A percentile compares a stretch with the other conserved stretches of the same genome.
phyloP scores from a whole-genome alignment of 2,797 vertebrate species.

The Periophthalmus magnuspinnatus region DNA sequence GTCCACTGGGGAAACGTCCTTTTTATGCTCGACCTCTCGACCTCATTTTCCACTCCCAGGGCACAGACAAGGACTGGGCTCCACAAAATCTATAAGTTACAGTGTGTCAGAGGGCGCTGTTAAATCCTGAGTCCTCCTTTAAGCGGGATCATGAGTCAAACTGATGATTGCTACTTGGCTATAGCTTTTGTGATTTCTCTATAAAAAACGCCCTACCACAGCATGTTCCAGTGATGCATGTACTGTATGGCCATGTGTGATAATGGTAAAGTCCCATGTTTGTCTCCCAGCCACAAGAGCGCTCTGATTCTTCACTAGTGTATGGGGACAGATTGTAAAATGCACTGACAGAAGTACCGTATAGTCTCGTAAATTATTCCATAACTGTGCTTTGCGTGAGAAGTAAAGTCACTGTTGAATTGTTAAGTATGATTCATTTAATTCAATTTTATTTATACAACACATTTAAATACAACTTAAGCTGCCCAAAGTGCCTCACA shows the following conservation, averaged over 20 bases:
- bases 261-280: not conserved
- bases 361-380: not conserved
- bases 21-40: constrained; percentile 72
- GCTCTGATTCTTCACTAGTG: not conserved
- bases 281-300: not conserved
- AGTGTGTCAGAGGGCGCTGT: constrained; percentile 8
- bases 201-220: constrained; percentile 19
- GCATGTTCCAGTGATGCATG: not conserved
- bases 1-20: constrained; percentile 69
- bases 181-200: constrained; percentile 14
- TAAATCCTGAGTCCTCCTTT: constrained; percentile 36
- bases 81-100: not conserved
- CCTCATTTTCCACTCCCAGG: constrained; percentile 78
- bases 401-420: not conserved
- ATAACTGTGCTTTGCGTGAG: not conserved
- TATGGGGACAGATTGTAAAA: not conserved
- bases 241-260: not conserved
- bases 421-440: not conserved
- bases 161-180: constrained; percentile 30
- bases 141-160: constrained; percentile 20
- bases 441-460: too few relatives aligned
- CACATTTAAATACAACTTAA: too few relatives aligned
- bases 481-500: too few relatives aligned
- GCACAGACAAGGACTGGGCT: constrained; percentile 13
- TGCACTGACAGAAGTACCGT: not conserved